Evolutionary conservation across 2,113 vertebrate genomes (phyloP), one percentile per base, ranked within the genome.

Genomic region (Phyllopteryx taeniolatus): DNA sequence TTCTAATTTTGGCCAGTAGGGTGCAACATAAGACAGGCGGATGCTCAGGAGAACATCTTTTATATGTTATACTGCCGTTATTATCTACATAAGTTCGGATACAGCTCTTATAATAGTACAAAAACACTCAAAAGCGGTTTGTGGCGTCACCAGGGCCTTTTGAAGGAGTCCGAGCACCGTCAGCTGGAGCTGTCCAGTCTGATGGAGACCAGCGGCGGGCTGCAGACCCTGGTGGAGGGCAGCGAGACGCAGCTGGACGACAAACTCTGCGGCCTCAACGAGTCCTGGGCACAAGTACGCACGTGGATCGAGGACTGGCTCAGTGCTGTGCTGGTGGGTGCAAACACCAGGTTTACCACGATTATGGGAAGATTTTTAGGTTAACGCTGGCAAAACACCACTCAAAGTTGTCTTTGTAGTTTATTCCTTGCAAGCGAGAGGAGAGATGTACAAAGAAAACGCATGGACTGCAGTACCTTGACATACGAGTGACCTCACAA

Each of bases 241-340:
- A 95, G 96, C 0, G 95, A 94, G 79, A 53, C 84, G n/a, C 77
- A 88, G 44, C 80, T 98, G 62, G 95, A 98, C 68, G 95, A 96
- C 67, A 92, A 91, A 67, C 90, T 99, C 2, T 95, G 94, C 39
- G 85, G 93, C 19, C 93, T 98, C 1, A 96, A 95, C 3, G 94
- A 96, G 31, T 91, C 93, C 42, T 97, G 94, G 95, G 95, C 93
- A 64, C 89, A 92, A 1, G 94, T 96, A 4, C 94, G 93, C 44
- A 98, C 95, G 14, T 94, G 93, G 93, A 94, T 94, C 0, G 96
- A 98, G 82, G 96, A 98, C 76, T 98, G 98, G 97, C 95, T 95
- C 42, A 95, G 89, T 9, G 92, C 94, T 0, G 85, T 98, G 68
- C 84, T 98, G 95, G 98, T 99, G 86, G 64, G 92, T 78, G 10